Base-by-base conservation (phyloP, 35 echinoderm and acorn worm species). In the Lytechinus pictus region DNA sequence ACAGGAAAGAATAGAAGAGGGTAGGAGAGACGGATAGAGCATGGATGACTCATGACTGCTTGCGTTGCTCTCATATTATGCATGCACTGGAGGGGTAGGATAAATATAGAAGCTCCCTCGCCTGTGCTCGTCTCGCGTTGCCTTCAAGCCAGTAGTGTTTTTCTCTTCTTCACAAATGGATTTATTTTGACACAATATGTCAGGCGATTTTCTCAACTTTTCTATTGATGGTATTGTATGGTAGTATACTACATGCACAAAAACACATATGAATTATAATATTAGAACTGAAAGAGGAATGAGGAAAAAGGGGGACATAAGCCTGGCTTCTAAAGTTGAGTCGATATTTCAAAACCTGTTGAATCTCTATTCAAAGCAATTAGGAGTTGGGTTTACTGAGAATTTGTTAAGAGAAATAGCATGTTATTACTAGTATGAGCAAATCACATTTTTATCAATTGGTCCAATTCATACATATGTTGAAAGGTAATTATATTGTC, bases 121-220 rank as follows among this genome's bases (percentile, higher is more conserved):
- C 66, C 21, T 44, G 33, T 44, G 33, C 66, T 79, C n/a, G 66
- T 79, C 66, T 79, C 66, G n/a, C 16, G 8, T 7, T 79, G 66
- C 66, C 66, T 79, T 79, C 66, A n/a, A 79, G 66, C 66, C n/a
- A 24, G 61, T 24, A 4, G 21, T 79, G 21, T 79, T 79, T 79
- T 79, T 79, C 66, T 79, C 66, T n/a, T 79, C 66, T n/a, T 79
- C 66, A 79, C 66, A 24, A 79, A 79, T 79, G 66, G 19, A 79
- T 79, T 79, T 79, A 24, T 79, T 79, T 79, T 79, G 66, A 79
- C 66, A 79, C 66, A 79, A 24, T 79, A 79, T n/a, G 66, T 79
- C 66, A 79, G n/a, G n/a, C 19, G n/a, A 4, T 8, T 24, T 24
- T 6, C 14, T 14, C 8, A 79, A 79, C n/a, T 24, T 79, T 79